Conservation (phyloP, 2,888 invertebrate genomes). For the Plemyria rubiginata region DNA sequence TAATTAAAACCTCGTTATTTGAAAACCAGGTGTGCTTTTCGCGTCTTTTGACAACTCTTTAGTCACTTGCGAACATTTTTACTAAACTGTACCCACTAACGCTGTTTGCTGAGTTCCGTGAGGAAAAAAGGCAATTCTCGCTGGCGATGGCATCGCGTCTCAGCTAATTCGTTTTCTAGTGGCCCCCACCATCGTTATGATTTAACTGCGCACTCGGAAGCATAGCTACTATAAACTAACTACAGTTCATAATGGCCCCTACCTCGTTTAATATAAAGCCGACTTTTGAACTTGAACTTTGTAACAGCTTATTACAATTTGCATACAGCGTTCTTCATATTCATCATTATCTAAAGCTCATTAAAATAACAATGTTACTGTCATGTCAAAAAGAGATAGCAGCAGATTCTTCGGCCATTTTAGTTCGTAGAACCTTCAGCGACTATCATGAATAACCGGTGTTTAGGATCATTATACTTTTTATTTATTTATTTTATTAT, state of each 20-base stretch:
- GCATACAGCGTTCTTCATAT: background rate
- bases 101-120: background rate
- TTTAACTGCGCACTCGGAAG: slow-evolving; percentile 13
- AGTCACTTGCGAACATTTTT: background rate
- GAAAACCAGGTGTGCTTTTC: too few relatives aligned
- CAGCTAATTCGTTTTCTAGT: background rate
- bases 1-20: too few relatives aligned
- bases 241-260: background rate
- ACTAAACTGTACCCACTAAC: background rate
- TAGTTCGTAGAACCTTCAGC: too few relatives aligned
- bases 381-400: too few relatives aligned
- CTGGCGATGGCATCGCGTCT: background rate
- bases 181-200: slow-evolving; percentile 13
- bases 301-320: background rate
- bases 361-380: too few relatives aligned
- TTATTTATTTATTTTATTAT: too few relatives aligned
- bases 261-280: background rate
- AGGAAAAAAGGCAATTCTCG: background rate
- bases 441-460: too few relatives aligned
- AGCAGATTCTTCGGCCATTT: too few relatives aligned
- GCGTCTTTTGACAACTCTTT: too few relatives aligned
- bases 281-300: slow-evolving; percentile 3
- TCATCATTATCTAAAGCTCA: background rate
- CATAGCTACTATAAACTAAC: background rate
- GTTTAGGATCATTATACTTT: too few relatives aligned